Evolutionary conservation across 2,797 vertebrate species (phyloP), one percentile per base, ranked within the genome.

Genomic region (Pseudochaenichthys georgianus): DNA sequence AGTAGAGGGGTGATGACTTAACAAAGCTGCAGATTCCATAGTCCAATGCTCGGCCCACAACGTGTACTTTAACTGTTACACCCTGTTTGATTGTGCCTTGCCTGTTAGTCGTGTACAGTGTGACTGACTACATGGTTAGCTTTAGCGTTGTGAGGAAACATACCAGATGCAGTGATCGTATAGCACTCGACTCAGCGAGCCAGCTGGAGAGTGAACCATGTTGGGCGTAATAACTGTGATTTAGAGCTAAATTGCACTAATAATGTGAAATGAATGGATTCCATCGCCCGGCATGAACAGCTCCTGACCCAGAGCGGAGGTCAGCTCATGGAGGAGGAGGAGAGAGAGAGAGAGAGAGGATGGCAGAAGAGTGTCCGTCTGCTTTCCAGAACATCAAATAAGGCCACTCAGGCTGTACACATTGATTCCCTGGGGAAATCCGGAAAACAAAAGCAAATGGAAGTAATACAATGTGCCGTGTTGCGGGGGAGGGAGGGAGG

Each of bases 371-470:
- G 70, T 67, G 48, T 84, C 73, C 52, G 70, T 81, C 74, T 64
- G 75, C 58, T 55, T 77, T 0, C 19, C 17, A 59, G 64, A 42
- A 81, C 85, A 85, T 88, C 82, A 91, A 89, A 87, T 64, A 67
- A 70, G 13, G 64, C 82, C 79, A 86, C 78, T 90, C 78, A 60
- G 73, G 87, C 70, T 66, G 79, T 86, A 87, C 89, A 85, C 83
- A 88, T 82, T 45, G 86, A 89, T 81, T 80, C 53, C 1, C 62
- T 31, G 43, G 78, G 82, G 70, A 82, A 84, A 77, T 88, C 77
- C 75, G 82, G 83, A 90, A 88, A 91, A 88, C 82, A 89, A 87
- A 83, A 80, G 73, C 81, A 91, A 90, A 88, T 88, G 72, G 85
- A 92, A 77, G 89, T 77, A 89, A 87, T 88, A 89, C 88, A 87